Evolutionary conservation across 2,888 invertebrate species (phyloP), one percentile per base, ranked within the genome.

Genomic region (Autographa gamma): DNA sequence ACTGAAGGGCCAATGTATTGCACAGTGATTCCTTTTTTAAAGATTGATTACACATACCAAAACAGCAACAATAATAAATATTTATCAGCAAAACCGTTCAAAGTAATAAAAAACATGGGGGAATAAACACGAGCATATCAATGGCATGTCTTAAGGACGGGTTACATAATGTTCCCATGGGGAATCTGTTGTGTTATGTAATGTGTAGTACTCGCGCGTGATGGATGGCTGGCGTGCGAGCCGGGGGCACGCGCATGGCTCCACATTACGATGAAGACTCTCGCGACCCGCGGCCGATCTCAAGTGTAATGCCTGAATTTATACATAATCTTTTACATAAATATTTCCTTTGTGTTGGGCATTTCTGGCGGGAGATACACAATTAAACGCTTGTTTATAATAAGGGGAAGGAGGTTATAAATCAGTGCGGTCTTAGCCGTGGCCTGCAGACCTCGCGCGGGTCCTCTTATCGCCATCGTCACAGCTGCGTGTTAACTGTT

Each of bases 371-470:
- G 6, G n/a, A 48, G 48, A 48, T 48, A 48, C n/a, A n/a, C 48
- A 77, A 81, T 81, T 73, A 77, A 79, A 79, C 48, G 64, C 60
- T 74, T 70, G 74, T 81, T 78, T 74, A 66, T 61, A 81, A 69
- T 74, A 74, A 77, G 52, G 66, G 68, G 66, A 71, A 81, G 81
- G 74, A 61, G 58, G 63, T 58, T 63, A 68, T 81, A 79, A 79
- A 78, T 79, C 81, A 66, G 68, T 41, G 66, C 60, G 76, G 74
- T 38, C 78, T 73, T 56, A 59, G 41, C 43, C n/a, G 56, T 13
- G n/a, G 16, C 52, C 48, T 5, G 16, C 2, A 16, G 2, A 14
- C 0, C 19, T 56, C 25, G 25, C 52, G 18, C 18, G 18, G 52
- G 41, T 13, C 41, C 13, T 13, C 41, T 41, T 41, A 41, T n/a